Evolutionary conservation across 2,113 vertebrate genomes (phyloP), one percentile per base, ranked within the genome.

Genomic region (Colossoma macropomum): DNA sequence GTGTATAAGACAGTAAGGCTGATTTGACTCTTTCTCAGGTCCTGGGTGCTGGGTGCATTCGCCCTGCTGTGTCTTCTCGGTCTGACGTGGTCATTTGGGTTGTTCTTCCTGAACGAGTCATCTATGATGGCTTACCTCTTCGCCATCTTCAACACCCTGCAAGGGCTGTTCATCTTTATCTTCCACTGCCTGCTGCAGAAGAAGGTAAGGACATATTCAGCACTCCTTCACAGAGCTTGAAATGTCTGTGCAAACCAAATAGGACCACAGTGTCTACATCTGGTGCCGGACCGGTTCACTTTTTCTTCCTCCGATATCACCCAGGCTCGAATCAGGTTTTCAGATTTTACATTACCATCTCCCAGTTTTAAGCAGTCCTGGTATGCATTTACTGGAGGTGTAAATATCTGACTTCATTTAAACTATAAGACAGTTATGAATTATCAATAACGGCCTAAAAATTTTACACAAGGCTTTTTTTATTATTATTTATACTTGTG

Each of bases 81-180:
- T 32, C 93, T 99, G 69, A 98, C 97, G 0, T 99, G 98, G 98
- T 96, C 97, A 54, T 99, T 99, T 80, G 97, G 98, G 56, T 89
- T 99, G 90, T 95, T 99, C 84, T 99, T 97, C 89, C 92, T 99
- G 90, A 98, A 97, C 21, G 96, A 99, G 77, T 96, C 96, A 76
- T 97, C 97, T 21, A 87, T 98, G 85, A 98, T 98, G 97, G 96
- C 97, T 0, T 99, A 99, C 89, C 98, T 99, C 91, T 99, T 99
- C 92, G 97, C 96, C 90, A 95, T 98, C 89, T 99, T 99, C 94
- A 99, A 99, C 93, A 96, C 97, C 78, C 95, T 99, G 91, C 98
- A 99, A 91, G 98, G 98, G 90, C 95, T 98, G 96, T 99, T 99
- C 93, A 99, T 99, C 95, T 98, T 99, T 93, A 98, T 99, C 93